Percentiles rank a stretch among this genome's conserved stretches.
phyloP scores from a whole-genome alignment of 2,113 vertebrate genomes.

The Cranoglanis bouderius region DNA sequence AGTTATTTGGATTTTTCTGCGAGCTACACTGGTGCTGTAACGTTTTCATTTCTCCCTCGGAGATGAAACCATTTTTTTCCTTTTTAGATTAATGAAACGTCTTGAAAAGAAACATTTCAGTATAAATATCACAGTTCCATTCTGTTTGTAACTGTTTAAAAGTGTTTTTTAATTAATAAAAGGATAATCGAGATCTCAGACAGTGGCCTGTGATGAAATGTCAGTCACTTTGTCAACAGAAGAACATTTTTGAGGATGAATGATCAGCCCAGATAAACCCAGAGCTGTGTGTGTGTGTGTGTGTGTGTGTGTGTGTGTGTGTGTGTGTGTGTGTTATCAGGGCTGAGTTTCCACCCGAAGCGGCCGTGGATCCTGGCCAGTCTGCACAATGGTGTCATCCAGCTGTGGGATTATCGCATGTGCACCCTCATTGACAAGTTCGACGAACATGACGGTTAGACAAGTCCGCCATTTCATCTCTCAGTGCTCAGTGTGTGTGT shows the following conservation, averaged over 20 bases:
- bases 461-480: no score
- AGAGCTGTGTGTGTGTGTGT: background rate
- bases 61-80: no score
- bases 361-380: constrained; percentile 95
- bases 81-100: no score
- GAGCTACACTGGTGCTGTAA: background rate
- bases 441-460: constrained; percentile 92
- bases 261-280: no score
- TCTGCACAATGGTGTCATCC: constrained; percentile 95
- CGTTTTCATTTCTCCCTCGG: background rate
- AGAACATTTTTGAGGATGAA: no score
- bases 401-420: constrained; percentile 98
- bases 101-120: no score
- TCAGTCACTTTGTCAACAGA: no score
- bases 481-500: background rate
- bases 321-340: constrained; percentile 61
- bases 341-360: constrained; percentile 95
- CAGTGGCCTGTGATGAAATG: no score
- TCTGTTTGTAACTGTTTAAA: no score
- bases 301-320: background rate
- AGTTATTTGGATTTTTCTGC: background rate
- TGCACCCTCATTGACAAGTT: constrained; percentile 98
- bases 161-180: no score
- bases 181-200: no score
- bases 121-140: no score